Base-by-base conservation (phyloP, 2,113 vertebrate species). In the Origma solitaria region DNA sequence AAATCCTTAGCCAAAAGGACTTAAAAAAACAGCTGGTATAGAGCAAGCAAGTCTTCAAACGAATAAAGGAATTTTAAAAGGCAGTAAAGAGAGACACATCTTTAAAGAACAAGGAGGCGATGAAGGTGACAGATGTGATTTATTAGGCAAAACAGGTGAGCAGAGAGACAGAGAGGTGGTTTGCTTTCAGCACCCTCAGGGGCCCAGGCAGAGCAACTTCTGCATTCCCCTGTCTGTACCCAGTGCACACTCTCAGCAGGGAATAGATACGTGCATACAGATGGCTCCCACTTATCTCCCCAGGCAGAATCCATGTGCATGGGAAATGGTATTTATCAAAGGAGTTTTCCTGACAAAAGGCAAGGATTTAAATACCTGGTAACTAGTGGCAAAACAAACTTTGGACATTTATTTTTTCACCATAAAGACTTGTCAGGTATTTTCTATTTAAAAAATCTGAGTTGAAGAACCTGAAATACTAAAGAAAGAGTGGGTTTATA, bases 211-310 rank as follows among this genome's bases (percentile, higher is more conserved):
- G 22, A 13, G 15, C 21, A 62, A 64, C 44, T 33, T 47, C 44
- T 72, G 49, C 21, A 12, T 21, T 35, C 4, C 9, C 13, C n/a
- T 70, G 56, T 18, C 35, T 2, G 2, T 4, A 33, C 30, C 3
- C 33, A 57, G 73, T 2, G 7, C 35, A 27, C 0, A 57, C 35
- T 54, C 51, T 16, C 30, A 37, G 35, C 33, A 68, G n/a, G 23
- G 9, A 79, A 18, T 0, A 50, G 15, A 18, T 5, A 12, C 3
- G 4, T 19, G 47, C 3, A 0, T 2, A 33, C 9, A 72, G 15
- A 38, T 0, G 31, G 25, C 4, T 71, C 25, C 33, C n/a, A 83
- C 73, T 37, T 16, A 30, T 40, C 28, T 61, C 50, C 23, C 38
- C 44, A 57, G 68, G 68, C 24, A 53, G 6, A 42, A 35, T 20